Evolutionary conservation across 2,888 invertebrate genomes (phyloP).

Genomic region (Leucoma salicis): DNA sequence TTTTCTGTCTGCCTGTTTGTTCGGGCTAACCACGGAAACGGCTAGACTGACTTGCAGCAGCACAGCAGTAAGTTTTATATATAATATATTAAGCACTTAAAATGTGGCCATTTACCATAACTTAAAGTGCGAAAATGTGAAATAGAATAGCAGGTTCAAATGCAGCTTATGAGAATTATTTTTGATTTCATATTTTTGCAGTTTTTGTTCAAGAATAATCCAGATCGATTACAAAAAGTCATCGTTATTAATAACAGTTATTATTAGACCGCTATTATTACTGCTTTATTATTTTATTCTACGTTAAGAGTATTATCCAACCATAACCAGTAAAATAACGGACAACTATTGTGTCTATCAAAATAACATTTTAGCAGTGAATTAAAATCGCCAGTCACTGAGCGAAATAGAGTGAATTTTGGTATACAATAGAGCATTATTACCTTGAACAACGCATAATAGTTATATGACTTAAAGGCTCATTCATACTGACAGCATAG

Average conservation of each 20-base stretch:
- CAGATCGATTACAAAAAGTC: no score
- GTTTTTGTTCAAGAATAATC: no score
- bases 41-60: no score
- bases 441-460: conserved; percentile 40
- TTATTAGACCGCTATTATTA: background rate
- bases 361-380: conserved; percentile 22
- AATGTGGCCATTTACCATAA: background rate
- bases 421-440: conserved; percentile 46
- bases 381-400: conserved; percentile 30
- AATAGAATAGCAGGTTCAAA: no score
- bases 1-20: no score
- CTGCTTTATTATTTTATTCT: no score
- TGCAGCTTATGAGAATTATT: no score
- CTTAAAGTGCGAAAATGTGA: background rate
- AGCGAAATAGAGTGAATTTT: conserved; percentile 27
- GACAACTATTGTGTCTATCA: conserved; percentile 9
- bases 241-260: background rate
- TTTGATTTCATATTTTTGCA: no score
- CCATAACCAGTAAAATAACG: conserved; percentile 3
- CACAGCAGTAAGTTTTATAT: no score
- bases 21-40: no score
- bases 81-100: no score
- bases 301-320: conserved; percentile 15
- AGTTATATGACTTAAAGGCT: conserved; percentile 33
- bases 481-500: background rate